Evolutionary conservation across 2,797 vertebrate species (phyloP), one percentile per base, ranked within the genome.

Genomic region (Tamandua tetradactyla): DNA sequence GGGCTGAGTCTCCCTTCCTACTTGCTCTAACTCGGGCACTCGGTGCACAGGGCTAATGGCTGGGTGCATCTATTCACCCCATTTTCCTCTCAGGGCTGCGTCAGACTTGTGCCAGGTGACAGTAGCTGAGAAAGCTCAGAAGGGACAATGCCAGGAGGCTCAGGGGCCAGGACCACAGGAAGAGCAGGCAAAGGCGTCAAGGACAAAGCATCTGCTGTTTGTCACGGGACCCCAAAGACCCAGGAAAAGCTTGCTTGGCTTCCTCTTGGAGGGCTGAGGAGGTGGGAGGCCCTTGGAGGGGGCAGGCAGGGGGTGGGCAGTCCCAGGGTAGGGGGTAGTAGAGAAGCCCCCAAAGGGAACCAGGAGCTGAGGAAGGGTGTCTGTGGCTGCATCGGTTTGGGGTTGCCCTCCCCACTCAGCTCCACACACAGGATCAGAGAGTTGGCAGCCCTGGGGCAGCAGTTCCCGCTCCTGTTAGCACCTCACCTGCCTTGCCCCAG

Each of bases 371-470:
- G 22, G 76, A 47, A 22, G 78, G 35, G n/a, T n/a, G n/a, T n/a
- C n/a, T n/a, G n/a, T n/a, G n/a, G n/a, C n/a, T n/a, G n/a, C n/a
- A n/a, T n/a, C n/a, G n/a, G n/a, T n/a, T n/a, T n/a, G n/a, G n/a
- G n/a, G n/a, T n/a, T n/a, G n/a, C 40, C 42, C 30, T 27, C 2
- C 0, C 0, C 2, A 8, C 49, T 40, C 3, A 9, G 47, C 11
- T 68, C 40, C 18, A 13, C 59, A 14, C 22, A 12, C 44, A 57
- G n/a, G 30, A 44, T 18, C 9, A 20, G 35, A 42, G n/a, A 76
- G 12, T 22, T 57, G 12, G 42, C 40, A 37, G 1, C 0, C 1
- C 11, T 7, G 7, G 7, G 32, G 30, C 17, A 27, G 55, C 42
- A 23, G 23, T 30, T 32, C 35, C 17, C 57, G 35, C 3, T 52